Percentiles rank a stretch among this genome's conserved stretches.
Conservation (phyloP, 2,888 invertebrate species). For the Cosmia trapezina region DNA sequence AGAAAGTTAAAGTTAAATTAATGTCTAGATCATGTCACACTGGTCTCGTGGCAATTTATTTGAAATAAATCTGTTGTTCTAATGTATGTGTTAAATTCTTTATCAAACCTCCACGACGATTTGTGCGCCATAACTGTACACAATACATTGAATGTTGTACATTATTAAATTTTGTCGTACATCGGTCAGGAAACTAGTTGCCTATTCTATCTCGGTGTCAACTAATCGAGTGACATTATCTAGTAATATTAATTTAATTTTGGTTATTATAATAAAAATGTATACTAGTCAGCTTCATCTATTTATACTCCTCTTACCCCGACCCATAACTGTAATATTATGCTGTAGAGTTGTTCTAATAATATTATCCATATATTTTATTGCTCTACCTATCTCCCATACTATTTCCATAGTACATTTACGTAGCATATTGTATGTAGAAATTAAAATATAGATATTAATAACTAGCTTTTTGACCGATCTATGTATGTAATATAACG, state of each 20-base stretch:
- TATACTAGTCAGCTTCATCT: slow-evolving; percentile 87
- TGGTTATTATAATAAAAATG: slow-evolving; percentile 81
- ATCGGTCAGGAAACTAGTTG: slow-evolving; percentile 88
- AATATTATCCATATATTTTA: slow-evolving; percentile 66
- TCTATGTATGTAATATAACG: slow-evolving; percentile 87
- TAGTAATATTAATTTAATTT: slow-evolving; percentile 89
- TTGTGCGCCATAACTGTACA: slow-evolving; percentile 81
- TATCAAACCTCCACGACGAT: slow-evolving; percentile 82
- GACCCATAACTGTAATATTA: slow-evolving; percentile 76
- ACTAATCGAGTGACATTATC: slow-evolving; percentile 88
- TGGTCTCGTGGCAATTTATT: slow-evolving; percentile 90
- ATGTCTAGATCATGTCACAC: slow-evolving; percentile 91
- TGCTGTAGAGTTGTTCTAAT: slow-evolving; percentile 70
- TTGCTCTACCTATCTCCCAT: slow-evolving; percentile 72
- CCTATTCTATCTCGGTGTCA: slow-evolving; percentile 76
- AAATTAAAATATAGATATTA: slow-evolving; percentile 79
- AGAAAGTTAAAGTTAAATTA: slow-evolving; percentile 89
- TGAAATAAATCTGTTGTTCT: slow-evolving; percentile 90
- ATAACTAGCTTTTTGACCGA: slow-evolving; percentile 90
- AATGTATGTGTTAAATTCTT: slow-evolving; percentile 87
- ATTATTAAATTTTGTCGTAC: slow-evolving; percentile 57
- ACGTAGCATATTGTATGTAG: slow-evolving; percentile 79
- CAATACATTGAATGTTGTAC: slow-evolving; percentile 64
- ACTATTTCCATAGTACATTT: slow-evolving; percentile 72
- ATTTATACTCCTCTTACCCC: slow-evolving; percentile 80